phyloP scores from a whole-genome alignment of 2,797 vertebrate genomes.

The Scolopax rusticola region DNA sequence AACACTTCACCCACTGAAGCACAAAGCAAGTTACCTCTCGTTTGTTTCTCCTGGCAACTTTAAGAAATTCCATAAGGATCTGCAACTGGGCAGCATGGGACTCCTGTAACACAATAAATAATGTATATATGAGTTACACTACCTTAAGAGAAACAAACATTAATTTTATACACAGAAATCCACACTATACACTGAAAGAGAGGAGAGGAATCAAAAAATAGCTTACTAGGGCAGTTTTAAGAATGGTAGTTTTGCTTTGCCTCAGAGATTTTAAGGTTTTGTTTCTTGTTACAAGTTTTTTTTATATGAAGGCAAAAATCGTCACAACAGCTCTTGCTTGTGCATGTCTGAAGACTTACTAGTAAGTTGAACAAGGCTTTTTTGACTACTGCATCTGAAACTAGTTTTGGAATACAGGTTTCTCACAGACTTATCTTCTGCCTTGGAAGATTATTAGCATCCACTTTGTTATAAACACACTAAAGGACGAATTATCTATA shows the following conservation, averaged over 20 bases:
- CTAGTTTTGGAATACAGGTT: neutral
- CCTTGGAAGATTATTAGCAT: neutral
- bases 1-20: neutral
- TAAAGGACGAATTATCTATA: neutral
- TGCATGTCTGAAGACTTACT: neutral
- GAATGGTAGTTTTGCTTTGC: neutral
- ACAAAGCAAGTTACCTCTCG: constrained; percentile 88
- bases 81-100: constrained; percentile 97
- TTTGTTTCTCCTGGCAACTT: constrained; percentile 98
- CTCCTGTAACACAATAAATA: constrained; percentile 84
- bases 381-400: neutral
- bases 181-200: neutral
- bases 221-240: neutral
- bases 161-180: neutral
- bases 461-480: neutral
- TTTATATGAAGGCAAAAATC: constrained; percentile 6
- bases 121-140: too few relatives aligned
- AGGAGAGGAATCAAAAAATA: neutral
- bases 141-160: neutral
- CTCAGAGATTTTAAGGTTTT: neutral
- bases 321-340: neutral
- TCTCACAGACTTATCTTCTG: neutral
- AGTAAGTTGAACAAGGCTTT: neutral
- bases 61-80: constrained; percentile 98
- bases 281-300: neutral